Evolutionary conservation across 2,797 vertebrate genomes (phyloP).

Genomic region (Alcedo atthis): DNA sequence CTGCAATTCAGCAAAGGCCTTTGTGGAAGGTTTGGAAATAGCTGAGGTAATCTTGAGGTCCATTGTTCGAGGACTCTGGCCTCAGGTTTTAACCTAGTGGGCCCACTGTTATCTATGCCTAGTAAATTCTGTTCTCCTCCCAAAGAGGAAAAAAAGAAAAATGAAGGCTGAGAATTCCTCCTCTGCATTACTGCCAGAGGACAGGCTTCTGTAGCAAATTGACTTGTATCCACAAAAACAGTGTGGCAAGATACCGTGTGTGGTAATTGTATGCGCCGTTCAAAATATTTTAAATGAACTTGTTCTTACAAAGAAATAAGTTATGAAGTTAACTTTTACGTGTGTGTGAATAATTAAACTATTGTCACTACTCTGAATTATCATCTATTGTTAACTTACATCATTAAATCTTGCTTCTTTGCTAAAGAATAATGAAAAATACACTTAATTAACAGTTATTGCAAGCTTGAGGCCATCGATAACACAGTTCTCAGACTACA

Average conservation of each 20-base stretch:
- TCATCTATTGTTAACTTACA: constrained; percentile 84
- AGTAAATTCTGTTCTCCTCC: neutral
- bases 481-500: constrained; percentile 77
- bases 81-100: neutral
- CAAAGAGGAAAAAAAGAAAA: neutral
- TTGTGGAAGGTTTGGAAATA: constrained; percentile 21
- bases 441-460: constrained; percentile 84
- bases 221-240: constrained; percentile 68
- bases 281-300: constrained; percentile 83
- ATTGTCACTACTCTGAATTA: constrained; percentile 85
- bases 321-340: constrained; percentile 82
- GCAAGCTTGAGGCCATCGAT: constrained; percentile 81
- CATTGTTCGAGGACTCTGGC: neutral
- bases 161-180: neutral
- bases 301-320: constrained; percentile 80
- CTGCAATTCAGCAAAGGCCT: constrained; percentile 14
- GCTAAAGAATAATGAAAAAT: constrained; percentile 83
- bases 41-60: neutral
- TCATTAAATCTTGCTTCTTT: constrained; percentile 84
- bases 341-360: constrained; percentile 84
- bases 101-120: neutral
- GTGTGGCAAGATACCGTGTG: constrained; percentile 57
- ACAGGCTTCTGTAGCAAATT: constrained; percentile 56
- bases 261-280: constrained; percentile 73
- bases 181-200: constrained; percentile 3